Base-by-base conservation (phyloP, 2,113 vertebrate genomes). In the Tichodroma muraria region DNA sequence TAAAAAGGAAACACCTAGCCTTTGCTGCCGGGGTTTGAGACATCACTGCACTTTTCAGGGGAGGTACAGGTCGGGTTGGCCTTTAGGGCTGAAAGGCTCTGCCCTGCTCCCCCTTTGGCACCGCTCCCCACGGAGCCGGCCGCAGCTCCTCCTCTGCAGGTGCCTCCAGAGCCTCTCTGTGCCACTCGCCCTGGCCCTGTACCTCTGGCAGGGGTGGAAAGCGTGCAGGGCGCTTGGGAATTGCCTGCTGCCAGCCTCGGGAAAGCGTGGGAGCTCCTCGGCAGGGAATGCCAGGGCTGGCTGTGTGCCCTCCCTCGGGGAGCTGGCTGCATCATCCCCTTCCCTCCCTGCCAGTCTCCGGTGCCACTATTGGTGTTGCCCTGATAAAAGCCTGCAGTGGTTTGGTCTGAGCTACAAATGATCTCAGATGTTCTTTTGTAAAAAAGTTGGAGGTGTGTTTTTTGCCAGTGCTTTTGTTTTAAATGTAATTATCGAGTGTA, bases 51-150 rank as follows among this genome's bases (percentile, higher is more conserved):
- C 16, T 37, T 85, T 54, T 9, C 27, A 42, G 50, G 37, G 28
- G 38, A 45, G 83, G 45, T 1, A 15, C 23, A 37, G 63, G 8
- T 37, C 0, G 1, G 31, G 4, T 13, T 81, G 70, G 24, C 24
- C 72, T 60, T 27, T 12, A 11, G 28, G 68, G 20, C 35, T 4
- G 3, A 27, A 47, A 14, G 11, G 5, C 35, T 78, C 31, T 9
- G 8, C 0, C 0, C 50, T 42, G 8, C 20, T 88, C 12, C 11
- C 28, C 4, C 33, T 85, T 24, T 11, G 47, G 70, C 65, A 24
- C 13, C 0, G 0, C 49, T 81, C 28, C 15, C 52, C 15, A 2
- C 0, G 3, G 47, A 20, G 19, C 2, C 2, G 13, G 57, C 30
- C 20, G 24, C 27, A 23, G 4, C 25, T 61, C 45, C 24, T 44